Percentiles rank a stretch among this genome's conserved stretches.
Conservation (phyloP, 2,797 vertebrate species). For the Lindbergichthys nudifrons region DNA sequence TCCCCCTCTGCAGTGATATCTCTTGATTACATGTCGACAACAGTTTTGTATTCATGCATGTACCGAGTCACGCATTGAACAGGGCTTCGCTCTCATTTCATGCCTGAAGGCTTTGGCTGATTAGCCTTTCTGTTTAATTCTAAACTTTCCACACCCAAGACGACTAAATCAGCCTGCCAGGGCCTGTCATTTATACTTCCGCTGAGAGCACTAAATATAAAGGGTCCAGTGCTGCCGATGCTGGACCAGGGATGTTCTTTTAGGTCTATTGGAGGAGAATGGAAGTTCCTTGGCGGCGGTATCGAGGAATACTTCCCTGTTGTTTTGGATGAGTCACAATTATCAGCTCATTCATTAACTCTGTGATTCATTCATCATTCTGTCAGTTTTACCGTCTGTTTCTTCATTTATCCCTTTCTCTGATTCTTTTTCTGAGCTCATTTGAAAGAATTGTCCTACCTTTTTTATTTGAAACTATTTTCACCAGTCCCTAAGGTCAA, state of each 20-base stretch:
- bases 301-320: slow-evolving; percentile 41
- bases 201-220: slow-evolving; percentile 55
- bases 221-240: slow-evolving; percentile 40
- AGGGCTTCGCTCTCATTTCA: slow-evolving; percentile 58
- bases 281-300: slow-evolving; percentile 54
- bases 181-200: slow-evolving; percentile 62
- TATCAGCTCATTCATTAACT: slow-evolving; percentile 48
- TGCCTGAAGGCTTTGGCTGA: slow-evolving; percentile 59
- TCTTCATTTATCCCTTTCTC: not conserved
- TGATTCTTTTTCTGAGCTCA: not conserved
- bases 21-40: slow-evolving; percentile 48
- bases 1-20: slow-evolving; percentile 30
- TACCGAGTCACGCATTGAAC: slow-evolving; percentile 41
- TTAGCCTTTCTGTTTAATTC: slow-evolving; percentile 68
- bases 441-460: slow-evolving; percentile 21
- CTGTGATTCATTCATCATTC: slow-evolving; percentile 33
- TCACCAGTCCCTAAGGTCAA: slow-evolving; percentile 5
- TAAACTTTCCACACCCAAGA: slow-evolving; percentile 58
- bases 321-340: slow-evolving; percentile 39
- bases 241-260: slow-evolving; percentile 49
- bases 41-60: slow-evolving; percentile 43
- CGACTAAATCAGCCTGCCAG: slow-evolving; percentile 54
- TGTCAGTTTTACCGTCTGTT: not conserved
- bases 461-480: slow-evolving; percentile 22
- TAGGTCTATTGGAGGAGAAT: slow-evolving; percentile 42